Percentiles rank a stretch among this genome's conserved stretches.
Conservation (phyloP, 1,140 invertebrate species). For the Drosophila mojavensis region DNA sequence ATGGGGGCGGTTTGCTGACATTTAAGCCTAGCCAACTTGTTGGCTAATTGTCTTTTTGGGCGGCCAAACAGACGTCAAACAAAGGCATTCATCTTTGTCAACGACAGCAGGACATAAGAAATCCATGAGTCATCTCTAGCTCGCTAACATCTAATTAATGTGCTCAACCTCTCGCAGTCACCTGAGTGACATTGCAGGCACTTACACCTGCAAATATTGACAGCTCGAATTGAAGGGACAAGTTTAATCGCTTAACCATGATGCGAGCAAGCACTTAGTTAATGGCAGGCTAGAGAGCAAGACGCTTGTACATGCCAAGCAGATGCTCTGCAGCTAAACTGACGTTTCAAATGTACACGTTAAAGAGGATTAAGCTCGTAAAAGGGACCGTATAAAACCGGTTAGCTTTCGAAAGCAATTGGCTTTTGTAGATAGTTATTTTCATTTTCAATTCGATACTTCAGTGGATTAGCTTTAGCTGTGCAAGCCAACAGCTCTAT, state of each 20-base stretch:
- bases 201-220: conserved; percentile 41
- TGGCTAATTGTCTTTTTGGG: conserved; percentile 59
- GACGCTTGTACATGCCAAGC: not conserved
- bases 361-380: not conserved
- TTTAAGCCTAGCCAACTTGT: conserved; percentile 44
- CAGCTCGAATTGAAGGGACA: conserved; percentile 17
- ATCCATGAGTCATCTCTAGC: conserved; percentile 29
- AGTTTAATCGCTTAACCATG: conserved; percentile 34
- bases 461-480: no score
- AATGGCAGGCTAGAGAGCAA: conserved; percentile 4
- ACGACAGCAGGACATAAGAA: conserved; percentile 16
- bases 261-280: conserved; percentile 38
- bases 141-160: conserved; percentile 44
- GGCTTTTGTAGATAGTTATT: not conserved
- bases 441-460: not conserved
- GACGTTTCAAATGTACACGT: not conserved
- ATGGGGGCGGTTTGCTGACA: conserved; percentile 41
- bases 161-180: conserved; percentile 11
- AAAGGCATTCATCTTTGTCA: conserved; percentile 73
- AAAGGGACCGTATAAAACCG: not conserved
- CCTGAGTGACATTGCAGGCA: conserved; percentile 32
- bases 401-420: not conserved
- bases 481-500: no score
- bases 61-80: conserved; percentile 18
- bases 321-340: conserved; percentile 6